Evolutionary conservation across 2,113 vertebrate species (phyloP), one percentile per base, ranked within the genome.

Genomic region (Lontra canadensis): DNA sequence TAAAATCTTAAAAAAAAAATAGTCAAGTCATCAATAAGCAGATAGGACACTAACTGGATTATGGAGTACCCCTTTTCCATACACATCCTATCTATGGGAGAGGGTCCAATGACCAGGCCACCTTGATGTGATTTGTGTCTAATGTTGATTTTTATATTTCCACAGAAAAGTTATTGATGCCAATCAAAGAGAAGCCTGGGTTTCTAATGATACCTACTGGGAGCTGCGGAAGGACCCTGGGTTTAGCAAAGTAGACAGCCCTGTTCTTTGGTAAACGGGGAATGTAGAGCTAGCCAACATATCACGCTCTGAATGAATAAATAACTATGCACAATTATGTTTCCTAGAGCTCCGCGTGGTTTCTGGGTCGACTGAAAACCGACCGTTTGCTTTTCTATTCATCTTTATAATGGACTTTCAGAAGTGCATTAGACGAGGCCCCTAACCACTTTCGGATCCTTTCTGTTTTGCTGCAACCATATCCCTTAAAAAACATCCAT

Each of bases 141-240:
- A 86, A 98, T 34, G 4, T 9, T 86, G 63, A 44, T 92, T 98
- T 97, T 93, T 87, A 1, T 97, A 29, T 95, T 95, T 98, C 97
- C 98, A 31, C 99, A 99, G 99, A 98, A 99, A 99, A 99, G 99
- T 99, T 97, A 98, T 99, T 0, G 99, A 99, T 4, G 98, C 98
- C 96, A 99, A 99, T 99, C 99, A 99, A 98, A 99, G 99, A 98
- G 99, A 99, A 99, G 98, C 99, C 89, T 99, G 99, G 99, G 99
- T 99, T 98, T 99, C 99, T 96, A 99, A 99, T 96, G 99, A 99
- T 98, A 99, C 98, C 49, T 99, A 99, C 98, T 99, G 99, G 99
- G 99, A 99, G 97, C 98, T 99, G 39, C 99, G 99, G 86, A 99
- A 99, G 98, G 99, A 99, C 98, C 99, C 99, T 61, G 99, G 99